Base-by-base conservation (phyloP, 1,140 invertebrate species). In the Trialeurodes vaporariorum region DNA sequence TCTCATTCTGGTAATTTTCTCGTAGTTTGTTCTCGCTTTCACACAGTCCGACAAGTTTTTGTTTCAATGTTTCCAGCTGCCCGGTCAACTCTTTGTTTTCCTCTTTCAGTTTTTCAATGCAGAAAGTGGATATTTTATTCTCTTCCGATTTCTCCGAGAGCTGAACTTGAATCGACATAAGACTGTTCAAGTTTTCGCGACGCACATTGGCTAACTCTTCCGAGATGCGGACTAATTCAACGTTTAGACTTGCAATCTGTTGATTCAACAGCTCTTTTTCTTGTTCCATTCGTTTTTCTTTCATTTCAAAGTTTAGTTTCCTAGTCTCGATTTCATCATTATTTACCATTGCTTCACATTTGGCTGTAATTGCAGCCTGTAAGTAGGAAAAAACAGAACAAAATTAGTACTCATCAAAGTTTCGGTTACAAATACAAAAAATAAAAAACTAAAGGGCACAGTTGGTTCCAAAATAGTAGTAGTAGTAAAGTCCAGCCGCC, bases 1-100 rank as follows among this genome's bases (percentile, higher is more conserved):
- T 79, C 81, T 98, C 93, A 72, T 90, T 87, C 72, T 88, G 84
- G 73, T 89, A 93, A 49, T 88, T 88, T 71, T 92, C 86, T 74
- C 91, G 86, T 77, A 91, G 84, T 75, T 89, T 85, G 21, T 84
- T 81, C 76, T 92, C 86, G 59, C 84, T 81, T 69, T 90, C 87
- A 71, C 87, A 82, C 68, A 91, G 87, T 75, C 89, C 86, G 71
- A 87, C 84, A 12, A 94, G 77, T 74, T 88, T 88, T 71, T 91
- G 81, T 11, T 86, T 82, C 1, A 93, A 77, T 71, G 85, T 83
- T 75, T 94, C 90, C 70, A 87, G 84, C 65, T 87, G 87, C 72
- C 89, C 85, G 73, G 84, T 85, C 11, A 89, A 76, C 71, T 85
- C 82, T 61, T 79, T 78, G 27, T 87, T 79, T 26, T 83, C 80